Evolutionary conservation across 2,797 vertebrate species (phyloP).

Genomic region (Gambelia wislizenii): DNA sequence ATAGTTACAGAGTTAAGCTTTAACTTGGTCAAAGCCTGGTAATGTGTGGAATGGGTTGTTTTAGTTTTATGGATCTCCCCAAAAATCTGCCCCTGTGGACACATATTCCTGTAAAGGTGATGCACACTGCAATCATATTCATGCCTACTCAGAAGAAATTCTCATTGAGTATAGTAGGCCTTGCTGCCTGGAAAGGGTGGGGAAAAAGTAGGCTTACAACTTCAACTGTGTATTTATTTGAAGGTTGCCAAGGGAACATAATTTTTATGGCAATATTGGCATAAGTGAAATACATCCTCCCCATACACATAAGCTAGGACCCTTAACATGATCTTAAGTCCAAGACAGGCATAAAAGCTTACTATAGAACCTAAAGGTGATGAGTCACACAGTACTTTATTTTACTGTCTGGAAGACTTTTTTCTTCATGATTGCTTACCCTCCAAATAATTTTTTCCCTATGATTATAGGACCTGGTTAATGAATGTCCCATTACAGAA

Average conservation of each 20-base stretch:
- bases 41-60: too few species aligned
- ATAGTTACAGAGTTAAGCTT: background rate
- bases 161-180: background rate
- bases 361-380: background rate
- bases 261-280: background rate
- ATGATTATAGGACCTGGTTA: background rate
- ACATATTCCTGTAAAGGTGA: background rate
- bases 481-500: too few species aligned
- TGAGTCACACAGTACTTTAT: background rate
- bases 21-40: too few species aligned
- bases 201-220: background rate
- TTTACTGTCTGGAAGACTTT: background rate
- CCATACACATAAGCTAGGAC: too few species aligned
- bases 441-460: background rate
- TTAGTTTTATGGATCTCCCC: background rate
- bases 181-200: background rate
- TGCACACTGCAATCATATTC: background rate
- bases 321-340: background rate
- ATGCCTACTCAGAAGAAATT: background rate
- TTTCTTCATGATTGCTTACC: background rate
- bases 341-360: background rate
- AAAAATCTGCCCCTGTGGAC: too few species aligned
- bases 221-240: background rate
- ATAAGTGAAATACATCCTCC: background rate
- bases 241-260: background rate